Base-by-base conservation (phyloP, 2,888 invertebrate genomes). In the Amphipyra tragopoginis region DNA sequence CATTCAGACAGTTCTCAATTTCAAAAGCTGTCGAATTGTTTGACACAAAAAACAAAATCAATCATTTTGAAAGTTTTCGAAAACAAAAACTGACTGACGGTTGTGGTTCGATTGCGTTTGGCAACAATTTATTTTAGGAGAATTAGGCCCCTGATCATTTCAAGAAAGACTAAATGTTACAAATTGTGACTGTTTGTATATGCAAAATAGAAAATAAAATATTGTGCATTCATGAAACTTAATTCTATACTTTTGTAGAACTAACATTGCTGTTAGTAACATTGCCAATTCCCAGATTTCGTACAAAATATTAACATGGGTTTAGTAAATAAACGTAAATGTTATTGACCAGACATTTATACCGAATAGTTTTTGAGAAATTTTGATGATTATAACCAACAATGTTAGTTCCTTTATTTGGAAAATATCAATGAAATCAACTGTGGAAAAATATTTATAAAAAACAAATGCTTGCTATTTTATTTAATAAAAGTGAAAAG, bases 251-350 rank as follows among this genome's bases (percentile, higher is more conserved):
- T 72, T 40, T 44, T 9, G n/a, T 26, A 77, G 87, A 90, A 89
- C 86, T 79, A 88, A 89, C 88, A 83, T 90, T 87, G 86, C 72
- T 79, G 83, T 87, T 90, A 86, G 84, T 84, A 66, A 61, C 42
- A 61, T 62, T 40, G 53, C 60, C 74, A 72, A 58, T 64, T 57
- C 59, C 67, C 66, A 68, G 11, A 51, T 39, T 70, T 69, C 79
- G 56, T 77, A 73, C 77, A 83, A 58, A 21, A 56, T 72, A 68
- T 63, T 63, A 44, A 66, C 43, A 53, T 51, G 21, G 21, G 11
- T 73, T 77, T 77, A 77, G 77, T 77, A 73, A 57, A 62, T 58
- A 53, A 50, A 52, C 15, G 5, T 56, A 38, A 60, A 63, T 55
- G 57, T 75, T 69, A 69, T 61, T 21, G 36, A 72, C 77, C 54